Base-by-base conservation (phyloP, 1,140 invertebrate genomes). In the Thrips palmi region DNA sequence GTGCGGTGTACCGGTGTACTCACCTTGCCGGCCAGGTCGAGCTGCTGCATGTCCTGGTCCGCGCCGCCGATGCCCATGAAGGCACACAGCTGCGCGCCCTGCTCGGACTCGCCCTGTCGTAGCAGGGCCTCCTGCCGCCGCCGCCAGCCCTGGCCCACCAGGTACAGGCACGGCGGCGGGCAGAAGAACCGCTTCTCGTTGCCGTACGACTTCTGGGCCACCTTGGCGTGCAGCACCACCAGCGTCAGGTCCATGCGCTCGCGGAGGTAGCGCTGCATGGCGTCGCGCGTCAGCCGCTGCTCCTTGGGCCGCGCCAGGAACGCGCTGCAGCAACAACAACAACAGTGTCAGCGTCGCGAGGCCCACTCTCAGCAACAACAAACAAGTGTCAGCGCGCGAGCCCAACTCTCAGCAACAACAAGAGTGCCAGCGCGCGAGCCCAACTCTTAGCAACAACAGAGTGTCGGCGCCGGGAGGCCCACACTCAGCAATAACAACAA, bases 181-280 rank as follows among this genome's bases (percentile, higher is more conserved):
- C 94, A 98, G 62, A 99, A 98, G 62, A 99, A 98, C 41, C 94
- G 68, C 61, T 99, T 99, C 55, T 99, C 96, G 60, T 97, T 98
- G 33, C 96, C 96, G 58, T 99, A 99, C 0, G 93, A 97, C 53
- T 99, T 99, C 58, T 99, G 96, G 12, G 96, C 94, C 20, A 89
- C 84, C 70, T 98, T 98, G 4, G 96, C 96, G 63, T 98, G 94
- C 33, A 97, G 65, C 40, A 99, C 96, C 3, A 97, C 87, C 15
- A 99, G 77, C 3, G 92, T 77, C 78, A 96, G 91, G 56, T 97
- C 92, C 45, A 83, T 85, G 47, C 87, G 70, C 48, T 96, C 88
- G 20, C 85, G 70, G 36, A 97, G 67, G 57, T 97, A 97, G 28
- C 84, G 74, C 54, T 91, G 83, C 93, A 97, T 97, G 10, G 88